A percentile compares a stretch with the other conserved stretches of the same genome.
Evolutionary conservation across 2,888 invertebrate genomes (phyloP).

Genomic region (Lasioglossum morio): DNA sequence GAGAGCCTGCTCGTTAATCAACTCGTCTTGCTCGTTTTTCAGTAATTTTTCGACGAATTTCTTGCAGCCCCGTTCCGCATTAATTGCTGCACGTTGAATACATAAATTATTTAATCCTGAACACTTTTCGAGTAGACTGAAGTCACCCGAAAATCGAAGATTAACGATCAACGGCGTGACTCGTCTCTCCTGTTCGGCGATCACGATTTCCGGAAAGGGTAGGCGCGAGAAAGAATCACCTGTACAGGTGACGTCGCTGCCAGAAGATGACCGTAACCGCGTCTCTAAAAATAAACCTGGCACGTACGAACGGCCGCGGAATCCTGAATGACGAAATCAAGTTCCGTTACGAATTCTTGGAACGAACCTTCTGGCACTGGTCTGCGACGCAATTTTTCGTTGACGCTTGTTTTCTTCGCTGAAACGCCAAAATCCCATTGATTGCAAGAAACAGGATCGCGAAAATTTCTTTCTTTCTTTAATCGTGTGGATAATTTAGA

Average conservation of each 20-base stretch:
- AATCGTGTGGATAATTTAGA: neutral
- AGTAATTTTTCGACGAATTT: constrained; percentile 15
- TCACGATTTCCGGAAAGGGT: constrained; percentile 1
- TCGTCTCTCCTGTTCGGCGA: neutral
- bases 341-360: constrained; percentile 72
- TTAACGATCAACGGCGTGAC: neutral
- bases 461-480: too few relatives aligned
- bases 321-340: constrained; percentile 74
- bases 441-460: neutral
- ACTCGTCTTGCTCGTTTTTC: neutral
- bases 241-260: constrained; percentile 18
- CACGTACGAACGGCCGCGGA: constrained; percentile 62
- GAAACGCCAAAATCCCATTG: neutral
- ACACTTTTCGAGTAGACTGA: neutral
- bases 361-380: constrained; percentile 56
- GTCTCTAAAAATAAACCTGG: constrained; percentile 67
- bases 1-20: constrained; percentile 9
- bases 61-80: neutral
- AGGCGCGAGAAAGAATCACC: constrained; percentile 27
- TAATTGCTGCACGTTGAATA: neutral
- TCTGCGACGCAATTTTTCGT: constrained; percentile 66
- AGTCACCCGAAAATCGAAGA: neutral
- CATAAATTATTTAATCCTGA: neutral
- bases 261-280: constrained; percentile 43
- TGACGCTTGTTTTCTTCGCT: neutral